Evolutionary conservation across 2,113 vertebrate species (phyloP), one percentile per base, ranked within the genome.

Genomic region (Tinamus guttatus): DNA sequence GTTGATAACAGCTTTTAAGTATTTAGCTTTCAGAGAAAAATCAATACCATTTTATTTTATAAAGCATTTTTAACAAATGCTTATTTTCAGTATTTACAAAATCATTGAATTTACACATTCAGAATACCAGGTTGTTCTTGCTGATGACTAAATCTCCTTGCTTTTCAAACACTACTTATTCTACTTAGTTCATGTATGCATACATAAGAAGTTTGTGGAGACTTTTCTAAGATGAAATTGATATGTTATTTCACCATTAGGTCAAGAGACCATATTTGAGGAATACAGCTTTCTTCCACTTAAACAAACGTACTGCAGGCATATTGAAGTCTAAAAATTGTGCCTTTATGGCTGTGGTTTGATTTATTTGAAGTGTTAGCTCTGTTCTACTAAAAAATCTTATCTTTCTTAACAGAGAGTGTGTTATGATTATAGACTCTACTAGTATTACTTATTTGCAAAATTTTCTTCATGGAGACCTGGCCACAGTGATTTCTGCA

Each of bases 31-130:
- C 56, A 87, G 4, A 43, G 9, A 16, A 60, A 49, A 41, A 73
- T 27, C 19, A 51, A 52, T 17, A 75, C 11, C 1, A 6, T 81
- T 32, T 10, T 22, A 73, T 28, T 73, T 58, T 32, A 58, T 59
- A 30, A 4, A 59, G 12, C n/a, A 34, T 34, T 36, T 7, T 34
- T 70, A 25, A 56, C 2, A 62, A 79, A 87, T 4, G 1, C 2
- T 68, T 56, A 5, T 41, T 89, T 71, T 71, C 10, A 21, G 13
- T n/a, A 24, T 49, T 79, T 81, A 81, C 0, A 0, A 81, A 92
- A 63, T 3, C 1, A 11, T 8, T 1, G 1, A 28, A 38, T 34
- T 24, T 32, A 58, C 15, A 8, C 5, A 8, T 41, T 28, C 38
- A 58, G 28, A 58, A 24, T 41, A 56, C 30, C 15, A 25, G 41